Evolutionary conservation across 2,113 vertebrate genomes (phyloP).

Genomic region (Spea multiplicata): DNA sequence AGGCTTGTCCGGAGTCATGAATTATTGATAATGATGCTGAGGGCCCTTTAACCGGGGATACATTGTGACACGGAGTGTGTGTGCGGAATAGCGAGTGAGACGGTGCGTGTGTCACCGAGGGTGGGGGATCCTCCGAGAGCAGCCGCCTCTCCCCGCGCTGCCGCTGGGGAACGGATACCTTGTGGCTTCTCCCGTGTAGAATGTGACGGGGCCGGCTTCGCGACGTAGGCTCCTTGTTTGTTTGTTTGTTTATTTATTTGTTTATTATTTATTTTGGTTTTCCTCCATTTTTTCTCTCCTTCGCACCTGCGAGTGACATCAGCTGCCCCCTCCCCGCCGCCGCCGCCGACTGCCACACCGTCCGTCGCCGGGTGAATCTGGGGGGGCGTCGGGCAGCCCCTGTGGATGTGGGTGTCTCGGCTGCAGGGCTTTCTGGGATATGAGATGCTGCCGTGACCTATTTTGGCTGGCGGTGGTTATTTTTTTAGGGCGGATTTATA

Average conservation of each 20-base stretch:
- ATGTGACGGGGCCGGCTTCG: no score
- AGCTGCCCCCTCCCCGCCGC: neutral
- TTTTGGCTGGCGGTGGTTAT: conserved; percentile 4
- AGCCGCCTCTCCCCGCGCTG: neutral
- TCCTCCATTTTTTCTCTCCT: neutral
- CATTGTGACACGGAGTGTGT: conserved; percentile 48
- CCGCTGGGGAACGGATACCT: neutral
- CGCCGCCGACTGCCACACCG: neutral
- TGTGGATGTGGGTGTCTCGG: neutral
- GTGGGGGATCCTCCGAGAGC: conserved; percentile 7
- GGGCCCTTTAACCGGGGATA: conserved; percentile 52
- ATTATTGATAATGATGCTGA: conserved; percentile 50
- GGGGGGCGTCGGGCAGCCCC: conserved; percentile 3
- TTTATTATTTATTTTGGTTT: neutral
- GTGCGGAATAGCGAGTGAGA: conserved; percentile 21
- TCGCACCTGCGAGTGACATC: conserved; percentile 25
- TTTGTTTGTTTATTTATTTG: neutral
- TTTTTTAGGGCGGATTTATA: conserved; percentile 8
- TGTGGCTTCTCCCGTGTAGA: no score
- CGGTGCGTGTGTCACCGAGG: conserved; percentile 41
- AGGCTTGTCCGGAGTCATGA: conserved; percentile 25
- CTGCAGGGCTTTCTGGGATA: conserved; percentile 7
- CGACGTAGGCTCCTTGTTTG: neutral
- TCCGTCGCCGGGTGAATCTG: neutral
- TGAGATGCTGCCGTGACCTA: conserved; percentile 24